Conservation (phyloP, 2,113 vertebrate genomes). For the Azemiops feae region DNA sequence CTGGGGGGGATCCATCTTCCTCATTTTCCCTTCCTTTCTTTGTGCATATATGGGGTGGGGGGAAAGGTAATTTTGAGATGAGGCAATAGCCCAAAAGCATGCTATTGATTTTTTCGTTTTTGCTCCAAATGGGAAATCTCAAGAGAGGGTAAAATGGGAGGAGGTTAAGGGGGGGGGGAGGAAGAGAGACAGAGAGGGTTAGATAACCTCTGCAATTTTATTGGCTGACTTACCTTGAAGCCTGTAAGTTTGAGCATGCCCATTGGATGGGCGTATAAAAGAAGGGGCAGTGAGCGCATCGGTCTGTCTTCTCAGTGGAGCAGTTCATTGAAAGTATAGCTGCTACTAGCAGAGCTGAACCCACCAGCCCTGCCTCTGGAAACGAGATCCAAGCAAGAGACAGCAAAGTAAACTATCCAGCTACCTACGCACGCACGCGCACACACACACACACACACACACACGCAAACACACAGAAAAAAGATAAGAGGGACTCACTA, state of each 20-base stretch:
- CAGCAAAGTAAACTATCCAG: conserved; percentile 22
- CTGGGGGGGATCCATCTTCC: conserved; percentile 14
- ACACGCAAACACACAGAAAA: neutral
- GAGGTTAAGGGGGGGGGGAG: conserved; percentile 56
- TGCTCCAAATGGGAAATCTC: conserved; percentile 56
- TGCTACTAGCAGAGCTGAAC: conserved; percentile 38
- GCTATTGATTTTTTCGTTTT: neutral
- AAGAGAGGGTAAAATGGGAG: conserved; percentile 61
- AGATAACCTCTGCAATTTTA: conserved; percentile 70
- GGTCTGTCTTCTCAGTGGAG: conserved; percentile 65
- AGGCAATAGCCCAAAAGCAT: conserved; percentile 25
- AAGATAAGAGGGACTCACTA: conserved; percentile 37
- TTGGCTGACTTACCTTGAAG: conserved; percentile 70
- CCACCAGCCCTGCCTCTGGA: conserved; percentile 33
- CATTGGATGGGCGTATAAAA: conserved; percentile 64
- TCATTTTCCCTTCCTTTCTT: conserved; percentile 5
- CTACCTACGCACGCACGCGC: neutral
- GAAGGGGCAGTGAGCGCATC: conserved; percentile 58
- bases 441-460: neutral
- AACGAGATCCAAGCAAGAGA: conserved; percentile 46
- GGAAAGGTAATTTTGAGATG: conserved; percentile 2
- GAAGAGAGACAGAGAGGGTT: conserved; percentile 55
- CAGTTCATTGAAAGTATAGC: conserved; percentile 55
- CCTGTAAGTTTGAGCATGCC: conserved; percentile 67
- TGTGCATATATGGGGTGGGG: neutral